Evolutionary conservation across 2,113 vertebrate species (phyloP), one percentile per base, ranked within the genome.

Genomic region (Chaetodon auriga): DNA sequence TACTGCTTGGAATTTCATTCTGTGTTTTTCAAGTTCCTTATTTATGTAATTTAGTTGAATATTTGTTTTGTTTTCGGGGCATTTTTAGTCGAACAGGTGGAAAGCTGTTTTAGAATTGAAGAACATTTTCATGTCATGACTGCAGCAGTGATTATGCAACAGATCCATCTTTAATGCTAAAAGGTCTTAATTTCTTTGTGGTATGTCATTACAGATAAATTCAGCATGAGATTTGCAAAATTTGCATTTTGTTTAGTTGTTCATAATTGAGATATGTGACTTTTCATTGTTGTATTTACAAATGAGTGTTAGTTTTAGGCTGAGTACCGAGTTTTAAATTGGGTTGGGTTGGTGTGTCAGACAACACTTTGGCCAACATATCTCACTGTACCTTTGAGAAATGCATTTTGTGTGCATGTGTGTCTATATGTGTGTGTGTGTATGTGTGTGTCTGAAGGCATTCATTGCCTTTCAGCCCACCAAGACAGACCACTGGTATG

Each of bases 401-500:
- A 75, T 6, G 38, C n/a, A 66, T 57, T 60, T 1, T 7, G 46
- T 48, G 14, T 64, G 48, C 16, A 12, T 57, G 36, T 68, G 45
- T 61, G 57, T 49, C 45, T 41, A 11, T n/a, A 12, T 57, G 36
- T 68, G 45, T 51, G 57, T 49, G 53, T 41, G 15, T 62, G 23
- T 51, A 5, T 41, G 14, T 43, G 4, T 35, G 51, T 54, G 64
- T 53, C 15, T 51, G 65, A 19, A 48, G 1, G 19, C 21, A 60
- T n/a, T n/a, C 2, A n/a, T 7, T 70, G 58, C 36, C 58, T 75
- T 60, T 41, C 15, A 2, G 18, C 43, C 49, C 1, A 68, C 66
- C 36, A 49, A 60, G 66, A 75, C 46, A 46, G 55, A 60, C 76
- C 64, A 65, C 41, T 76, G 35, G 30, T 3, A 1, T 74, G n/a